phyloP scores from a whole-genome alignment of 2,113 vertebrate genomes.

The Phalacrocorax brasilianus region DNA sequence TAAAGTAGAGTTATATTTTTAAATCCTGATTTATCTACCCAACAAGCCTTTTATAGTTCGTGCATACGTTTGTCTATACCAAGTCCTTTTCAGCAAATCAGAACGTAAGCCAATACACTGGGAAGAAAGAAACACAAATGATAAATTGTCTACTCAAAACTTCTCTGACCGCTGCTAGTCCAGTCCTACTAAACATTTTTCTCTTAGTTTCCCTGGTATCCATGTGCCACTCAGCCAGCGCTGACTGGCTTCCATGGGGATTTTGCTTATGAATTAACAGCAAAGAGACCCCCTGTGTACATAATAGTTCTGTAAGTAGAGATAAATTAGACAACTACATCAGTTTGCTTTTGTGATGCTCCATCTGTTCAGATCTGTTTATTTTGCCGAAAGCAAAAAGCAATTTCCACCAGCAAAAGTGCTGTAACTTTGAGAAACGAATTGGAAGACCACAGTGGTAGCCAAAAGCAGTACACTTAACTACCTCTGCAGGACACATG shows the following conservation, averaged over 20 bases:
- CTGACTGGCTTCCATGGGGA: neutral
- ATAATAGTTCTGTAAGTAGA: neutral
- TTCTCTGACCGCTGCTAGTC: neutral
- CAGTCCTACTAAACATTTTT: neutral
- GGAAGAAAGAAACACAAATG: neutral
- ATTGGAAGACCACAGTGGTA: neutral
- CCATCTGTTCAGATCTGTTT: conserved; percentile 18
- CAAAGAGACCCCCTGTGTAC: neutral
- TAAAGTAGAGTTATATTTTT: neutral
- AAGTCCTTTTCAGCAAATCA: neutral
- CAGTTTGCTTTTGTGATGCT: neutral
- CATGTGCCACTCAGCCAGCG: neutral
- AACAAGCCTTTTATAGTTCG: neutral
- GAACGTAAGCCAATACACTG: neutral
- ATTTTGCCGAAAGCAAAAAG: neutral
- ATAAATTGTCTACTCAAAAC: neutral
- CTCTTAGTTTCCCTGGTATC: neutral
- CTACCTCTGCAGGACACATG: neutral
- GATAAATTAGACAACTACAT: neutral
- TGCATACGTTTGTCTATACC: neutral
- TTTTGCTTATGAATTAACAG: neutral
- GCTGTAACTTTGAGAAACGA: neutral
- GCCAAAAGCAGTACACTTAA: neutral
- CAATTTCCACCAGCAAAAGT: neutral
- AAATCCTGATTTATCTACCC: neutral